Evolutionary conservation across 2,113 vertebrate genomes (phyloP), one percentile per base, ranked within the genome.

Genomic region (Peromyscus polionotus): DNA sequence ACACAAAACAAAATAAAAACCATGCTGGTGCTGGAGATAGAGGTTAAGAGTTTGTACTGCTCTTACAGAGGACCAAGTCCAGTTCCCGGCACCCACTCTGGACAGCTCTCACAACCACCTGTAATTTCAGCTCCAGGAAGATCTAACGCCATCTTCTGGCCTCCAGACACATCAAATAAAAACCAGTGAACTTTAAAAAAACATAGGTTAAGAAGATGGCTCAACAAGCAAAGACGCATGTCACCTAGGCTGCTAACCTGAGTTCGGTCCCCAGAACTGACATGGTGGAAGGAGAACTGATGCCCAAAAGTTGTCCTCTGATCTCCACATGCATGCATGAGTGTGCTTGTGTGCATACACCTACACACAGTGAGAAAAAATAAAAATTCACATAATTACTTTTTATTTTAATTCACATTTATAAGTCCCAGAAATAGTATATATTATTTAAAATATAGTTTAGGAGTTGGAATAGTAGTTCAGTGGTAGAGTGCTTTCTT

Each of bases 391-490:
- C 36, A n/a, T n/a, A 28, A 31, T 28, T 63, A 36, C 6, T 17
- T 70, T 72, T 39, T 72, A 72, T n/a, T 20, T 39, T 19, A 72
- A 39, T 72, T 39, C 70, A 8, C 9, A 72, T 72, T 72, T 14
- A 45, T 11, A 88, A 91, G 36, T 91, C 13, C n/a, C 42, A 96
- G 63, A 70, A 24, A 70, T 54, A 93, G 91, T 67, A 70, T 87
- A 48, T 7, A 31, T 54, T 76, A 42, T 76, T 89, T 81, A 59
- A 88, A 91, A n/a, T 84, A 28, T n/a, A 80, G 11, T 59, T 45
- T 45, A 59, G 63, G 22, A 5, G 31, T 63, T 16, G 16, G 39
- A 20, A 10, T 61, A 79, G 13, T 26, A 54, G 42, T 33, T 48
- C 80, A 84, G 5, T 63, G 7, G 65, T 10, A n/a, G 33, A 70